Evolutionary conservation across 1,140 invertebrate genomes (phyloP).

Genomic region (Campoletis sonorensis): DNA sequence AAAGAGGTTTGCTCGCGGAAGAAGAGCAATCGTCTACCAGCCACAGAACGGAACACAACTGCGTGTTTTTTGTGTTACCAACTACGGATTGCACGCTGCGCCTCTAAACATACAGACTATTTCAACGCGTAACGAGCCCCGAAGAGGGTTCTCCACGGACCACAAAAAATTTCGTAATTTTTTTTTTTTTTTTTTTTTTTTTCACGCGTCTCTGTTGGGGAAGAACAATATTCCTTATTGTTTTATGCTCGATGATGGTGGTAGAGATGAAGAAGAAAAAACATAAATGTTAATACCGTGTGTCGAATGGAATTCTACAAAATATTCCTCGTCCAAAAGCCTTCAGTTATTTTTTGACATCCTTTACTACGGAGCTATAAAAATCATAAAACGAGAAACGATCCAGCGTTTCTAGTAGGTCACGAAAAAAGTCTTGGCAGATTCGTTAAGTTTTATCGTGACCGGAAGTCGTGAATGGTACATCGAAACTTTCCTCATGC

Average conservation of each 20-base stretch:
- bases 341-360: too few relatives aligned
- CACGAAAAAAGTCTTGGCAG: slow-evolving; percentile 7
- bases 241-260: too few relatives aligned
- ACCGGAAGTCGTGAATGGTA: slow-evolving; percentile 14
- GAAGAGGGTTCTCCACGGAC: neutral
- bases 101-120: neutral
- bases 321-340: too few relatives aligned
- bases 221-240: too few relatives aligned
- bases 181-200: too few relatives aligned
- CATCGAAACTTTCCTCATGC: neutral
- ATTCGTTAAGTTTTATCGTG: neutral
- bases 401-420: neutral
- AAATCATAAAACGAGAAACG: too few relatives aligned
- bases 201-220: too few relatives aligned
- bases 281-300: too few relatives aligned
- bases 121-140: neutral
- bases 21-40: neutral
- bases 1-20: neutral
- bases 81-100: neutral
- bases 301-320: too few relatives aligned
- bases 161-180: too few relatives aligned
- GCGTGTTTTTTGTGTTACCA: neutral
- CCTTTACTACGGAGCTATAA: too few relatives aligned
- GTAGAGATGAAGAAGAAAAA: too few relatives aligned
- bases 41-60: neutral